Conservation (phyloP, 1,140 invertebrate species). For the Leptoteleia sp. region DNA sequence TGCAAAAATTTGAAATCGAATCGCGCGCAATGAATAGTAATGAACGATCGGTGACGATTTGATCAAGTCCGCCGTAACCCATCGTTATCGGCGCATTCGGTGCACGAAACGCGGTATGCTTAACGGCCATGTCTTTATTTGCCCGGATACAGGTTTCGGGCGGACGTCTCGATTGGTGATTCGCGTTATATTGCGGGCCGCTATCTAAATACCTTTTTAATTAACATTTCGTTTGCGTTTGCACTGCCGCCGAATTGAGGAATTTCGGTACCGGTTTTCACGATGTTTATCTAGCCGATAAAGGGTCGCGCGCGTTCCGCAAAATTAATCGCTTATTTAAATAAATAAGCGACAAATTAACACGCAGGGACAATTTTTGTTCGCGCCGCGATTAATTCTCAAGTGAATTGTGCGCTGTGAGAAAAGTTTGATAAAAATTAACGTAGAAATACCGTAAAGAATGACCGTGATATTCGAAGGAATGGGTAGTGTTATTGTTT, state of each 20-base stretch:
- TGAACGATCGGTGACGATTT: slow-evolving; percentile 31
- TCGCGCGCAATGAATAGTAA: slow-evolving; percentile 46
- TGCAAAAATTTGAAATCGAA: slow-evolving; percentile 30
- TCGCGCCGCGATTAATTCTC: too few species aligned
- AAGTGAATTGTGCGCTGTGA: too few species aligned
- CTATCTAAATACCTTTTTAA: slow-evolving; percentile 62
- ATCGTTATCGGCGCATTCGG: slow-evolving; percentile 23
- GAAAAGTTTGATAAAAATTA: too few species aligned
- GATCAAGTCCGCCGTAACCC: slow-evolving; percentile 17
- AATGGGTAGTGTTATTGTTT: too few species aligned
- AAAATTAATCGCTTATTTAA: slow-evolving; percentile 49
- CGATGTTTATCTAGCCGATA: slow-evolving; percentile 38
- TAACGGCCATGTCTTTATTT: slow-evolving; percentile 40
- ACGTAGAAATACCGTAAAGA: too few species aligned
- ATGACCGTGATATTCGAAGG: too few species aligned
- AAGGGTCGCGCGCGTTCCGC: slow-evolving; percentile 7
- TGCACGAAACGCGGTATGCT: slow-evolving; percentile 38
- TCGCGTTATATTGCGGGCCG: slow-evolving; percentile 30
- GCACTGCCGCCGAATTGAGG: slow-evolving; percentile 20
- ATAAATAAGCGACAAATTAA: slow-evolving; percentile 29
- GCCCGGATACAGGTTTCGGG: slow-evolving; percentile 10
- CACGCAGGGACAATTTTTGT: too few species aligned
- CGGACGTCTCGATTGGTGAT: slow-evolving; percentile 27
- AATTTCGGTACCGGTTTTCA: slow-evolving; percentile 47
- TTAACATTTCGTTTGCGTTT: slow-evolving; percentile 49